Conservation (phyloP, 2,113 vertebrate species). For the Coturnix japonica region DNA sequence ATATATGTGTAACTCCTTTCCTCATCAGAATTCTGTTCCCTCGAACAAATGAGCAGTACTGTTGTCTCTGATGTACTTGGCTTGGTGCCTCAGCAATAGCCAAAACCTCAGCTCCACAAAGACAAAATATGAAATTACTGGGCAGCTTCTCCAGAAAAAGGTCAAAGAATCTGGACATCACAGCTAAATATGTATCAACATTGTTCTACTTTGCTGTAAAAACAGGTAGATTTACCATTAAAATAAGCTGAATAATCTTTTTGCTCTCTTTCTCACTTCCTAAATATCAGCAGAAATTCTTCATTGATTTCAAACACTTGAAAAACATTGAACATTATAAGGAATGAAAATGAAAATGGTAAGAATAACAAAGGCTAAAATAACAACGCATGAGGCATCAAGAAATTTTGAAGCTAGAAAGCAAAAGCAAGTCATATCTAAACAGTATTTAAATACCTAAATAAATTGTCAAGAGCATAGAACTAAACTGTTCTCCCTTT, state of each 20-base stretch:
- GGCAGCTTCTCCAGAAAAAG: background rate
- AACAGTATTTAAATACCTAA: background rate
- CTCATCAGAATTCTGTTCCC: background rate
- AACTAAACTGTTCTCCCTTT: background rate
- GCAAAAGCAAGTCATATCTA: background rate
- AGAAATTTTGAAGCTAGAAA: background rate
- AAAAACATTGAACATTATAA: background rate
- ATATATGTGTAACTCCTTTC: background rate
- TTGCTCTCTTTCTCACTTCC: background rate
- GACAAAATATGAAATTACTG: background rate
- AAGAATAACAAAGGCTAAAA: background rate
- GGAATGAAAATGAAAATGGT: background rate
- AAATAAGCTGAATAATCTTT: background rate
- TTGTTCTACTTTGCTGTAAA: background rate
- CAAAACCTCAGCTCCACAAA: background rate
- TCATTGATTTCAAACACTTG: background rate
- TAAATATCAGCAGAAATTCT: background rate
- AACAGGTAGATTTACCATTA: background rate
- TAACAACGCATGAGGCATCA: background rate
- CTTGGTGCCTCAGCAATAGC: background rate
- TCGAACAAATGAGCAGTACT: background rate
- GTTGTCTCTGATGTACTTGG: background rate
- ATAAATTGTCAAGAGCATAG: background rate
- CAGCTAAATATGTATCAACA: background rate
- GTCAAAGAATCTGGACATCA: background rate